phyloP scores from a whole-genome alignment of 2,888 invertebrate species.

The Catocala sponsa region DNA sequence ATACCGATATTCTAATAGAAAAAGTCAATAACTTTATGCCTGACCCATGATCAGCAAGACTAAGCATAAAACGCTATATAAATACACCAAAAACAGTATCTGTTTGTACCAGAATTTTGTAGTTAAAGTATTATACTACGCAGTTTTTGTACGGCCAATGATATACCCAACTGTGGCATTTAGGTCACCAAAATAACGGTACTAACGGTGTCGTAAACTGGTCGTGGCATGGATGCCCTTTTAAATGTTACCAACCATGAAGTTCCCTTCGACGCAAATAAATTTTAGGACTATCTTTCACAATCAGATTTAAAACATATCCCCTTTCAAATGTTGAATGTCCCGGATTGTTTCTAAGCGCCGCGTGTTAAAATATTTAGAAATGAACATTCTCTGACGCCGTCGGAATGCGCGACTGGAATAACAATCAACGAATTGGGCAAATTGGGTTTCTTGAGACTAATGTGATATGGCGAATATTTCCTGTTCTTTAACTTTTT shows the following conservation, averaged over 20 bases:
- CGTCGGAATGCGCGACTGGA: slow-evolving; percentile 26
- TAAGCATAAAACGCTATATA: no score
- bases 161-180: slow-evolving; percentile 19
- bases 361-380: slow-evolving; percentile 35
- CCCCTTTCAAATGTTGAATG: slow-evolving; percentile 30
- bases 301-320: slow-evolving; percentile 26
- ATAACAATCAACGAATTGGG: slow-evolving; percentile 25
- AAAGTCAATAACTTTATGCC: no score
- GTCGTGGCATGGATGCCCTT: slow-evolving; percentile 26
- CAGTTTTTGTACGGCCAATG: background rate
- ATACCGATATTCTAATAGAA: no score
- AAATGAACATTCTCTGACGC: slow-evolving; percentile 28
- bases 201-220: slow-evolving; percentile 38
- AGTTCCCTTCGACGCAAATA: slow-evolving; percentile 11
- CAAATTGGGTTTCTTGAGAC: slow-evolving; percentile 1
- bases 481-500: no score
- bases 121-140: no score
- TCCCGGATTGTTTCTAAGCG: slow-evolving; percentile 24
- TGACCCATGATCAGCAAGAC: no score
- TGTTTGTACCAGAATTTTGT: no score
- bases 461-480: background rate
- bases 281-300: slow-evolving; percentile 15
- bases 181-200: slow-evolving; percentile 35
- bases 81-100: no score
- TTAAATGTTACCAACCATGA: slow-evolving; percentile 31